Percentiles rank a stretch among this genome's conserved stretches.
Evolutionary conservation across 2,888 invertebrate genomes (phyloP).

Genomic region (Antitype chi): DNA sequence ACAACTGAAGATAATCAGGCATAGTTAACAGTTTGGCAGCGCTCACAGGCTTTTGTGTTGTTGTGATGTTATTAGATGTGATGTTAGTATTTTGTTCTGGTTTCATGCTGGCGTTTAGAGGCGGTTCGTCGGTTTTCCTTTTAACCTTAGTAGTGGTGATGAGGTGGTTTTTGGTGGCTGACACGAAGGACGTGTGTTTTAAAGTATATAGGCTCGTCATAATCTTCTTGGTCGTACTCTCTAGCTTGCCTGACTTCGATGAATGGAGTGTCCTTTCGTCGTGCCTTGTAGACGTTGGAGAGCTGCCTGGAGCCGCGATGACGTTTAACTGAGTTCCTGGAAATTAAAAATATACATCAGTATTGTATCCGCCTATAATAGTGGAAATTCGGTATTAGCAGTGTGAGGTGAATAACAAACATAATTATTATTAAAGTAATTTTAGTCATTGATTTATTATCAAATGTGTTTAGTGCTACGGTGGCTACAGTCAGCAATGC

Average conservation of each 20-base stretch:
- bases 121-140: slow-evolving; percentile 79
- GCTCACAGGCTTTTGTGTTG: slow-evolving; percentile 59
- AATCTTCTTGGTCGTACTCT: slow-evolving; percentile 75
- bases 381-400: neutral
- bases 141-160: slow-evolving; percentile 81
- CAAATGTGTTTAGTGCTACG: slow-evolving; percentile 9
- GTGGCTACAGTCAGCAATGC: neutral
- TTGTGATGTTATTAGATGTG: slow-evolving; percentile 56
- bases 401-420: neutral
- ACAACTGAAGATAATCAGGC: slow-evolving; percentile 51
- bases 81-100: slow-evolving; percentile 53
- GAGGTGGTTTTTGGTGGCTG: slow-evolving; percentile 71
- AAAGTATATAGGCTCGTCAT: slow-evolving; percentile 69
- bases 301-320: slow-evolving; percentile 67
- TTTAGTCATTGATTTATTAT: neutral
- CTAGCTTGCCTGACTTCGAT: slow-evolving; percentile 72
- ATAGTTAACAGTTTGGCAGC: slow-evolving; percentile 60
- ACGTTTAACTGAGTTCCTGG: slow-evolving; percentile 65
- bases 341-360: slow-evolving; percentile 47
- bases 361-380: neutral
- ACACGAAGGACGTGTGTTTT: slow-evolving; percentile 70
- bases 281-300: slow-evolving; percentile 71
- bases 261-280: slow-evolving; percentile 79
- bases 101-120: slow-evolving; percentile 57
- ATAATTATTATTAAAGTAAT: too few species aligned